Evolutionary conservation across 2,888 invertebrate species (phyloP).

Genomic region (Caenorhabditis sp.): DNA sequence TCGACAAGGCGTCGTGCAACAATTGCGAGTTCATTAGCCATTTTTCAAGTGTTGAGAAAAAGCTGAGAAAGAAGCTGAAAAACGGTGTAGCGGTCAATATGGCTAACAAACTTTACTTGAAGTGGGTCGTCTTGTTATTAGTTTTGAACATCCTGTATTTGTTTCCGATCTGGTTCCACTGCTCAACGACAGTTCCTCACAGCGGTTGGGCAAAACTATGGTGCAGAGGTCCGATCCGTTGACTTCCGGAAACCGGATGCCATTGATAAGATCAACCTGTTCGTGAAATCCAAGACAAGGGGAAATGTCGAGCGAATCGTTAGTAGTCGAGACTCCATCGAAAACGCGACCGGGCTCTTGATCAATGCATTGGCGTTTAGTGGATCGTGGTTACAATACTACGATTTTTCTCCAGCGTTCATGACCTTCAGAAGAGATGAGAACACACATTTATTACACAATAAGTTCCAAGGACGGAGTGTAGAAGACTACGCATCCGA

Average conservation of each 20-base stretch:
- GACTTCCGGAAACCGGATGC: constrained; percentile 19
- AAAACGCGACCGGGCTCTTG: constrained; percentile 48
- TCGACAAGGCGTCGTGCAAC: constrained; percentile 50
- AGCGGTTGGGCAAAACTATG: constrained; percentile 21
- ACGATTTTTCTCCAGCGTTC: neutral
- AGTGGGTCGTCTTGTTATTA: neutral
- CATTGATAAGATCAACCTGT: constrained; percentile 88
- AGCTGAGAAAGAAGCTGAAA: constrained; percentile 15
- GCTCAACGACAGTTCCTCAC: constrained; percentile 24
- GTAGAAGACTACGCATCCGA: constrained; percentile 28
- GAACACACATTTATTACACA: constrained; percentile 31
- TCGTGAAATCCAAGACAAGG: constrained; percentile 91
- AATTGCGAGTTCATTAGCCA: constrained; percentile 56
- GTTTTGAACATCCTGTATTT: neutral
- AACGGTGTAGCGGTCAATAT: constrained; percentile 49
- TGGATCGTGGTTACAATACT: constrained; percentile 52
- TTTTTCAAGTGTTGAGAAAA: constrained; percentile 51
- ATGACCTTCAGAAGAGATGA: neutral
- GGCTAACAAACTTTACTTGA: constrained; percentile 54
- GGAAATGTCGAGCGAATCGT: constrained; percentile 90
- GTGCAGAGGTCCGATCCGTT: constrained; percentile 25
- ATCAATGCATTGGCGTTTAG: constrained; percentile 63
- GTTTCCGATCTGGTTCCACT: constrained; percentile 19
- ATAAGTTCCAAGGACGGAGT: neutral
- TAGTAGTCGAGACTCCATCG: constrained; percentile 83